Percentiles rank a stretch among this genome's conserved stretches.
phyloP scores from a whole-genome alignment of 2,888 invertebrate genomes.

The Thelaira solivaga region DNA sequence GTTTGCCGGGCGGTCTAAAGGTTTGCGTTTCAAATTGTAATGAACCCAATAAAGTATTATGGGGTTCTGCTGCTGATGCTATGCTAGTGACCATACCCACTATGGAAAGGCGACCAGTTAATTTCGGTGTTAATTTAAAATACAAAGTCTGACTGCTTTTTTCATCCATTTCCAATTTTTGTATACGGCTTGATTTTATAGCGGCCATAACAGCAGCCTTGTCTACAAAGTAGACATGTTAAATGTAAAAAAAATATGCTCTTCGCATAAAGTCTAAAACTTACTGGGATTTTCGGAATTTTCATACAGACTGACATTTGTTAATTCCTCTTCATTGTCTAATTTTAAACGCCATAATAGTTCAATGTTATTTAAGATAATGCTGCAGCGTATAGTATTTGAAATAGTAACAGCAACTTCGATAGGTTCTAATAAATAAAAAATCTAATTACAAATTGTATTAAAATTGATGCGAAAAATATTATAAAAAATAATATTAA shows the following conservation, averaged over 20 bases:
- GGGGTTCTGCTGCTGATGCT: constrained; percentile 73
- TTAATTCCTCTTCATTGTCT: constrained; percentile 75
- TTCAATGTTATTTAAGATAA: constrained; percentile 74
- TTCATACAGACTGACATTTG: constrained; percentile 76
- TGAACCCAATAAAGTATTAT: constrained; percentile 71
- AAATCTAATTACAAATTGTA: background rate
- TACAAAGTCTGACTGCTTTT: constrained; percentile 80
- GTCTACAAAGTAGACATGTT: too few species aligned
- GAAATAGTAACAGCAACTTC: constrained; percentile 80
- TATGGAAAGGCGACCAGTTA: constrained; percentile 85
- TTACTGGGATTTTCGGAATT: constrained; percentile 69
- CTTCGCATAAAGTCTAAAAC: background rate
- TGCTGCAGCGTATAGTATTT: constrained; percentile 81
- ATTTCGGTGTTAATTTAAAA: constrained; percentile 85
- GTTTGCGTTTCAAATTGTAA: constrained; percentile 74
- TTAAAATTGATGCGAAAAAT: background rate
- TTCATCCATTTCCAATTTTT: constrained; percentile 72
- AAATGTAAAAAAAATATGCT: background rate
- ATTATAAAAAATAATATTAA: background rate
- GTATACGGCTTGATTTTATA: constrained; percentile 71
- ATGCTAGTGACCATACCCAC: constrained; percentile 82
- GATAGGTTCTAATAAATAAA: constrained; percentile 83
- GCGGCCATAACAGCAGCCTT: constrained; percentile 71
- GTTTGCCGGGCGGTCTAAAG: constrained; percentile 69
- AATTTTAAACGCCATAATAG: constrained; percentile 75